A percentile compares a stretch with the other conserved stretches of the same genome.
Evolutionary conservation across 2,888 invertebrate species (phyloP).

Genomic region (Anagyrus pseudococci): DNA sequence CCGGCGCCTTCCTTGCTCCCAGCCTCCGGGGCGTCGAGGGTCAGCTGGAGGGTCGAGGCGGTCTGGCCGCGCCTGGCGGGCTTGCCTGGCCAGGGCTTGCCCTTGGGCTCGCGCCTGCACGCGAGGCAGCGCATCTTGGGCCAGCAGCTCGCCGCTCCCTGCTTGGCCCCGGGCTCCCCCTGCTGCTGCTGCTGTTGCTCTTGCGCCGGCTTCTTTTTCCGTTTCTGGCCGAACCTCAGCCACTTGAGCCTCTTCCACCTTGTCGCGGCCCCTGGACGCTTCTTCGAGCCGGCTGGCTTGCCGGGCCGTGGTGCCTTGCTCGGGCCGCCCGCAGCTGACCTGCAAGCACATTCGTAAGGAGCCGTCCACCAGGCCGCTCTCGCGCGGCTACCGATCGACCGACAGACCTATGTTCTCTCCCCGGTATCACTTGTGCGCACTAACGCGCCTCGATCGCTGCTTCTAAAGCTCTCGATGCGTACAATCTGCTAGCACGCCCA

Average conservation of each 20-base stretch:
- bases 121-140: conserved; percentile 55
- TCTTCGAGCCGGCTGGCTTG: background rate
- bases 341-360: no score
- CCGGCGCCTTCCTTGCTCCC: background rate
- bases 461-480: no score
- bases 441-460: no score
- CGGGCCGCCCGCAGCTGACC: background rate
- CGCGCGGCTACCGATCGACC: background rate
- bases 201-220: background rate
- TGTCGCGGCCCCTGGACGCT: background rate
- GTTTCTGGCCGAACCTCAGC: conserved; percentile 17
- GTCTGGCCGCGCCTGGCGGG: conserved; percentile 35
- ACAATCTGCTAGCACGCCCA: no score
- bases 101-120: conserved; percentile 53
- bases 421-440: no score
- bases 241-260: background rate
- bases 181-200: background rate
- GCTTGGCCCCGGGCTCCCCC: background rate
- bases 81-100: conserved; percentile 48
- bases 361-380: no score
- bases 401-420: no score
- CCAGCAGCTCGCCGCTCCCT: conserved; percentile 46
- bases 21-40: conserved; percentile 14
- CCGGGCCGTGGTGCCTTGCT: background rate
- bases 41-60: conserved; percentile 32